These are phyloP conservation scores for Cervus canadensis DNA, from an alignment of 2,113 vertebrate genomes.

Conservation along the genomic window DNA sequence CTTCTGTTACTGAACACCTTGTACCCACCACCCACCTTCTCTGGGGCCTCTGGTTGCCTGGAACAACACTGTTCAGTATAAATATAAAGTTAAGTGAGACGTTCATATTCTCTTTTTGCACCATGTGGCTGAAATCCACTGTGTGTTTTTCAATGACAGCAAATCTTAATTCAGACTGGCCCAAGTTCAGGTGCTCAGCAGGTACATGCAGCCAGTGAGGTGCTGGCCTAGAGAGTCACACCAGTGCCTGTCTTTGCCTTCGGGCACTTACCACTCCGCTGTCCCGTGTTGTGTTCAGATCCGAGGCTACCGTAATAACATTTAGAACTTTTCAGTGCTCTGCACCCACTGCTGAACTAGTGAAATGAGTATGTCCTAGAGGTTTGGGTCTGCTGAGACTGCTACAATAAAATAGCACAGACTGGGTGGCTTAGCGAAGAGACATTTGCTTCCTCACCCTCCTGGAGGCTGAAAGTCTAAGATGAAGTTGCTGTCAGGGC, in stretches of 20 bases:
- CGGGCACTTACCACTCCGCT: fast-evolving
- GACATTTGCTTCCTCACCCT: not conserved
- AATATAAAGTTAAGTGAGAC: not conserved
- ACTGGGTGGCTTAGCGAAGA: not conserved
- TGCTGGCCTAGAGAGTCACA: fast-evolving
- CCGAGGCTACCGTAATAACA: fast-evolving
- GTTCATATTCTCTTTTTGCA: not conserved
- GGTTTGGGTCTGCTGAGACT: not conserved
- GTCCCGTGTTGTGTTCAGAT: not conserved
- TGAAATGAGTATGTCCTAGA: not conserved
- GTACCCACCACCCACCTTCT: fast-evolving
- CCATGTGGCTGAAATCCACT: not conserved
- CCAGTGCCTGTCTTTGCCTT: fast-evolving
- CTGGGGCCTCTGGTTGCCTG: not conserved
- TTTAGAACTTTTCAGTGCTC: fast-evolving
- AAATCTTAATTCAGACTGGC: not conserved
- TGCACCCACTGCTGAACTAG: too few species aligned
- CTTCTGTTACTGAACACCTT: fast-evolving
- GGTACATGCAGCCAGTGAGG: not conserved
- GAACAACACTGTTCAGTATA: too few species aligned
- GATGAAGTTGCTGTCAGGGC: not conserved
- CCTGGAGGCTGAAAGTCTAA: not conserved
- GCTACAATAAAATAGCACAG: too few species aligned
- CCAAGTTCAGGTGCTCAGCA: fast-evolving
- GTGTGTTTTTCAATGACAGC: not conserved